These are phyloP conservation scores for Drosophila kohkoa DNA, from an alignment of 1,140 invertebrate species.

Conservation along the genomic window DNA sequence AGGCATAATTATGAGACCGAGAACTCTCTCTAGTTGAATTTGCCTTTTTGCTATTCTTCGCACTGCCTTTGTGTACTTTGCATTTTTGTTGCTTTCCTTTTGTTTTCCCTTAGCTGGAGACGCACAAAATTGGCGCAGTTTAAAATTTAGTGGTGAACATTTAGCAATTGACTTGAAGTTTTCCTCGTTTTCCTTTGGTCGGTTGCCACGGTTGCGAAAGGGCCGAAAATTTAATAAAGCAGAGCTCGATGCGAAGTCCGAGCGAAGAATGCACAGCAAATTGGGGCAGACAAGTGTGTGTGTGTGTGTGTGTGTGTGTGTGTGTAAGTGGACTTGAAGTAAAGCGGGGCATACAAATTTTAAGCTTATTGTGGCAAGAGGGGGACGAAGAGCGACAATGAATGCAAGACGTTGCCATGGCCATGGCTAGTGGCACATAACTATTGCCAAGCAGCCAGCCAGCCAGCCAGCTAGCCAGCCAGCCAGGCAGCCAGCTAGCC, in stretches of 20 bases:
- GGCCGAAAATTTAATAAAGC: slow-evolving; percentile 66
- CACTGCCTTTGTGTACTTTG: neutral
- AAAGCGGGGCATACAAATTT: slow-evolving; percentile 68
- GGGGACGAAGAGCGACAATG: slow-evolving; percentile 49
- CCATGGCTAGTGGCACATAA: neutral
- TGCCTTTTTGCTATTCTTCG: slow-evolving; percentile 12
- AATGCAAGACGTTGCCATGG: slow-evolving; percentile 72
- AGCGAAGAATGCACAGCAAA: slow-evolving; percentile 56
- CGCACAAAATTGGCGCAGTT: slow-evolving; percentile 66
- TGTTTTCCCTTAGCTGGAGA: slow-evolving; percentile 18
- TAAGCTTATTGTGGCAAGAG: slow-evolving; percentile 56
- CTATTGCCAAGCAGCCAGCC: too few relatives aligned
- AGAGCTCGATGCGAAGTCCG: slow-evolving; percentile 18
- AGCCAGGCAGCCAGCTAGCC: too few relatives aligned
- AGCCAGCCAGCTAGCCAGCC: too few relatives aligned
- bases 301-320: slow-evolving; percentile 41
- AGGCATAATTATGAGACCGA: slow-evolving; percentile 72
- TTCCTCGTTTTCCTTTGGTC: neutral
- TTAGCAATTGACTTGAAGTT: slow-evolving; percentile 74
- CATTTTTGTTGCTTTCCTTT: neutral
- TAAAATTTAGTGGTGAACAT: slow-evolving; percentile 59
- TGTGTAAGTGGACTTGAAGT: slow-evolving; percentile 65
- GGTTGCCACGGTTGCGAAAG: slow-evolving; percentile 25
- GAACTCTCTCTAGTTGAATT: slow-evolving; percentile 25
- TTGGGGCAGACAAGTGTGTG: slow-evolving; percentile 64